Evolutionary conservation across 1,140 invertebrate genomes (phyloP).

Genomic region (Drosophila watanabei): DNA sequence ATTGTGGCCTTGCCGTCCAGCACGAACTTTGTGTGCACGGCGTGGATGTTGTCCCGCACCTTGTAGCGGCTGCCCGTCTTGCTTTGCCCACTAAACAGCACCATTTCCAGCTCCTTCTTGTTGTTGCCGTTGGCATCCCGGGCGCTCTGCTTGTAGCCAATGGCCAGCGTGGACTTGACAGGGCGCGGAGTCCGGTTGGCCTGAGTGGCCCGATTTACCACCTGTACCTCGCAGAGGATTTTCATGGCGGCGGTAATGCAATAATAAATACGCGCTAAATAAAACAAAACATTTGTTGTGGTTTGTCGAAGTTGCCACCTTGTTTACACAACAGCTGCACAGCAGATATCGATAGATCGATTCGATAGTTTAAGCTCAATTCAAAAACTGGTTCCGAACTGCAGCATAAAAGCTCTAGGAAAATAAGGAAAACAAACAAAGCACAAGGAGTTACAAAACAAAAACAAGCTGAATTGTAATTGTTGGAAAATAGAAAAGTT

Average conservation of each 20-base stretch:
- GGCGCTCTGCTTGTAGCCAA: conserved; percentile 87
- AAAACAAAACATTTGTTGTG: conserved; percentile 85
- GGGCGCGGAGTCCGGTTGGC: conserved; percentile 86
- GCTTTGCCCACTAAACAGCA: conserved; percentile 89
- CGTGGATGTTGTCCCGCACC: conserved; percentile 88
- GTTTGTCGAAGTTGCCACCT: conserved; percentile 14
- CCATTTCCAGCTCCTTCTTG: conserved; percentile 87
- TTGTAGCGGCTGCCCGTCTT: conserved; percentile 90
- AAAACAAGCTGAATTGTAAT: conserved; percentile 28
- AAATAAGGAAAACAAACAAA: neutral
- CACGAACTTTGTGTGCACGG: conserved; percentile 90
- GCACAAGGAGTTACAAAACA: conserved; percentile 37
- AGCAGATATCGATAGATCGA: neutral
- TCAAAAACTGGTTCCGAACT: neutral
- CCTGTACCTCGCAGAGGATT: conserved; percentile 88
- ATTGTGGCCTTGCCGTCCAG: conserved; percentile 91
- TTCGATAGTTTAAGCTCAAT: neutral
- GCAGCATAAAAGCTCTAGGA: conserved; percentile 14
- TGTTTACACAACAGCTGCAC: conserved; percentile 1
- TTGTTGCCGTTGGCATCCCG: conserved; percentile 63
- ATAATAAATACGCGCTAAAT: conserved; percentile 33
- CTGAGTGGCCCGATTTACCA: conserved; percentile 87
- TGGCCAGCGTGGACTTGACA: conserved; percentile 88
- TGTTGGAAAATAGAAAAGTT: neutral
- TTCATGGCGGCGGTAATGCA: conserved; percentile 87